Evolutionary conservation across 1,140 invertebrate genomes (phyloP), one percentile per base, ranked within the genome.

Genomic region (Brachionus manjavacas): DNA sequence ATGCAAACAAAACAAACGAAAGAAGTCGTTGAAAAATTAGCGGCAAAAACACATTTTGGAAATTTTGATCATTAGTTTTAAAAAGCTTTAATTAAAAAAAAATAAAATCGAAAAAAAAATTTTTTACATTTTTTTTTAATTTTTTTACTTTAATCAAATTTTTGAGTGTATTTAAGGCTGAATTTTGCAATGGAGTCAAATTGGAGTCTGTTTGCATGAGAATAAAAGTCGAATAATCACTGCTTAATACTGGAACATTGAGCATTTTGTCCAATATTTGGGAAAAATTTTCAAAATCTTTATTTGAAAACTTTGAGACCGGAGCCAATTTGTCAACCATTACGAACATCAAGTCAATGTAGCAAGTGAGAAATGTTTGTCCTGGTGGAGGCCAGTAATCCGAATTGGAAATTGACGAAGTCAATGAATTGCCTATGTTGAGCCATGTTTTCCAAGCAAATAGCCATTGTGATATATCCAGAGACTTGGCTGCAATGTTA

Each of bases 321-420:
- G 60, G 43, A 46, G 81, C 90, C 90, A 94, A 93, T 85, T 97
- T 94, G 85, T 94, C 93, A 90, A 96, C 97, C 79, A 98, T 92
- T 64, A 93, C 93, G 16, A 96, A 95, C 88, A 98, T 96, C 87
- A 96, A 96, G 89, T 96, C 95, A 85, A 97, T 93, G 4, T 97
- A 91, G 1, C 95, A 94, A 0, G 95, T 96, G 28, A 98, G 91
- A 90, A 97, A 98, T 85, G 94, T 93, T 88, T 96, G 94, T 12
- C 94, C 94, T 1, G 95, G 95, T 91, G 85, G 72, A 86, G 87
- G 80, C 84, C 66, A 35, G 78, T 79, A 23, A 41, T 84, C 20
- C 9, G 43, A 16, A 39, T 14, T 39, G 14, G 41, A 84, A 20
- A 20, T 43, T 3, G 52, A 70, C 7, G 23, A 23, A 49, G 14